Conservation (phyloP, 2,797 vertebrate species). For the Craterocephalus amniculus region DNA sequence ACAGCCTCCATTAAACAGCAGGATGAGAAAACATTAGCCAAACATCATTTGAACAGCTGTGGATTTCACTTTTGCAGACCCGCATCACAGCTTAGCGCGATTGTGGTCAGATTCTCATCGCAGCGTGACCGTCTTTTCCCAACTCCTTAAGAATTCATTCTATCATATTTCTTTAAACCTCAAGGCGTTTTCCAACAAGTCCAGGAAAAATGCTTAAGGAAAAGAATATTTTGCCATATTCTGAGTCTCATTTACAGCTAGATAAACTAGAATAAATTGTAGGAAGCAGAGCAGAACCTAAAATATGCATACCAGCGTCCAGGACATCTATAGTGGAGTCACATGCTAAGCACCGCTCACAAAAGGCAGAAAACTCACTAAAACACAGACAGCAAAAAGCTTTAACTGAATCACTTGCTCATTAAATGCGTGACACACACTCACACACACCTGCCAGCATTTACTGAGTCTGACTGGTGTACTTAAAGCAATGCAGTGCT, state of each 20-base stretch:
- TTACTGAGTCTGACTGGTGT: conserved; percentile 46
- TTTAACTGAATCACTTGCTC: conserved; percentile 44
- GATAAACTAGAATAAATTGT: conserved; percentile 60
- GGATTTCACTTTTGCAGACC: background rate
- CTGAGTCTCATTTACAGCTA: conserved; percentile 55
- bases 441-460: conserved; percentile 36
- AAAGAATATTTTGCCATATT: background rate
- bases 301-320: conserved; percentile 56
- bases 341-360: conserved; percentile 42
- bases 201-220: background rate
- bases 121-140: background rate
- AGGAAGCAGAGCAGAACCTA: conserved; percentile 37
- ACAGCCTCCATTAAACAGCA: background rate
- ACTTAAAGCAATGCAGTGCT: conserved; percentile 38
- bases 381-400: conserved; percentile 15
- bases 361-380: conserved; percentile 37
- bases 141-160: background rate
- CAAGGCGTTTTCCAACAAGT: background rate
- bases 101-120: background rate
- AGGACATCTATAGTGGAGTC: conserved; percentile 43
- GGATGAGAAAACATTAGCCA: background rate
- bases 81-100: background rate
- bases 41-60: background rate
- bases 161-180: background rate
- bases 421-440: conserved; percentile 10